Percentiles rank a stretch among this genome's conserved stretches.
These are phyloP conservation scores for Lytechinus pictus DNA, from an alignment of 35 echinoderm and acorn worm genomes.

Conservation along the genomic window DNA sequence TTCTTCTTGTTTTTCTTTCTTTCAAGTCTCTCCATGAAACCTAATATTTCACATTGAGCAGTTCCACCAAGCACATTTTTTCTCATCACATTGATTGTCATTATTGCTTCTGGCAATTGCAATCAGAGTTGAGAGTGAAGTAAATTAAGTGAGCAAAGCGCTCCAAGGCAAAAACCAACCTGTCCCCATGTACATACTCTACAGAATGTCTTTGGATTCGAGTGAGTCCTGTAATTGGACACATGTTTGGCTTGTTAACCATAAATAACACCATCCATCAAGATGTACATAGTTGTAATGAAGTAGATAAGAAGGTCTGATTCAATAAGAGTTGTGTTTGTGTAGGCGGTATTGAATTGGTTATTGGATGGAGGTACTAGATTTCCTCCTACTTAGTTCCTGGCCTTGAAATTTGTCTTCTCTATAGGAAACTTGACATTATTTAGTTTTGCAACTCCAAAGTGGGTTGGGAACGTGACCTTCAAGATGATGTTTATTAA, in stretches of 20 bases:
- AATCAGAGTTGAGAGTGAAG: constrained; percentile 2
- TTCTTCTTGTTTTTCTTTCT: background rate
- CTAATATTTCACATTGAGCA: background rate
- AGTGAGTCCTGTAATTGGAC: constrained; percentile 38
- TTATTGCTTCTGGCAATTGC: constrained; percentile 17
- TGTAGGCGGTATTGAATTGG: background rate
- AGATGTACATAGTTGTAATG: background rate
- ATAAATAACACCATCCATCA: constrained; percentile 3
- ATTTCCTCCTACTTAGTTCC: background rate
- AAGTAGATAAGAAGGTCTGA: background rate
- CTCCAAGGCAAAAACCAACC: background rate
- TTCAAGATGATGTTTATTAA: background rate
- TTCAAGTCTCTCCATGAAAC: background rate
- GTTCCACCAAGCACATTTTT: background rate
- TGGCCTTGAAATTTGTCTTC: background rate
- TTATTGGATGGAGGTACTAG: background rate
- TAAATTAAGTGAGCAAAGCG: background rate
- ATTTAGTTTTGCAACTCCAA: background rate
- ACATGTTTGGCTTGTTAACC: constrained; percentile 39
- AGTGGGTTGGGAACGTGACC: background rate
- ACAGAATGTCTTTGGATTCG: background rate
- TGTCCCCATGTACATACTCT: background rate
- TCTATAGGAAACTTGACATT: background rate
- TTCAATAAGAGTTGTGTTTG: constrained; percentile 19
- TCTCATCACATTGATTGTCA: constrained; percentile 3